Percentiles rank a stretch among this genome's conserved stretches.
These are phyloP conservation scores for Rhinolophus ferrumequinum DNA, from an alignment of 2,113 vertebrate genomes.

Conservation along the genomic window DNA sequence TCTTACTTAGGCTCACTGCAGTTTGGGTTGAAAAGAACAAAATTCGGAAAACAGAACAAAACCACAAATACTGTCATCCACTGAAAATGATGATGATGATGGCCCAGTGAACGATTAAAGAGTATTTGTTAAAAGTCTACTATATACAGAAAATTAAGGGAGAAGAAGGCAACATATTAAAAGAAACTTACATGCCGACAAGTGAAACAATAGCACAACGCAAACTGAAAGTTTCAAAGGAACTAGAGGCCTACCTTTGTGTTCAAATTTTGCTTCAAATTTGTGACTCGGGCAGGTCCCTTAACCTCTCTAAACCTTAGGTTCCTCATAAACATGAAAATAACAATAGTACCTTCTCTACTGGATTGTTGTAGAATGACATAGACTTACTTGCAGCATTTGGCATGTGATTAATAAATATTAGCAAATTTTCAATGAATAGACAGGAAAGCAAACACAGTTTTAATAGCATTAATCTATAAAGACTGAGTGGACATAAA, in stretches of 20 bases:
- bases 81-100: background rate
- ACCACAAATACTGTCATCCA: background rate
- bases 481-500: background rate
- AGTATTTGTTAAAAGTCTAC: background rate
- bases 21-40: background rate
- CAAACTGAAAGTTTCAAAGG: background rate
- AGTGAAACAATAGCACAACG: background rate
- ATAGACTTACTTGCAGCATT: background rate
- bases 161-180: background rate
- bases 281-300: background rate
- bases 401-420: constrained; percentile 8
- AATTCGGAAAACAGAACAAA: background rate
- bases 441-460: background rate
- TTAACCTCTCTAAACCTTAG: background rate
- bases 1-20: background rate
- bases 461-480: background rate
- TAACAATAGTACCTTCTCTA: background rate
- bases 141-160: background rate
- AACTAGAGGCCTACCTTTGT: background rate
- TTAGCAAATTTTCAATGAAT: background rate
- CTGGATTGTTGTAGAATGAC: background rate
- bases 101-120: background rate
- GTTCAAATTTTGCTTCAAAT: background rate
- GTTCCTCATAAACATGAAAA: background rate
- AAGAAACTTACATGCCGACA: background rate